These are phyloP conservation scores for Ferdinandea cuprea DNA, from an alignment of 2,888 invertebrate species.

Conservation along the genomic window DNA sequence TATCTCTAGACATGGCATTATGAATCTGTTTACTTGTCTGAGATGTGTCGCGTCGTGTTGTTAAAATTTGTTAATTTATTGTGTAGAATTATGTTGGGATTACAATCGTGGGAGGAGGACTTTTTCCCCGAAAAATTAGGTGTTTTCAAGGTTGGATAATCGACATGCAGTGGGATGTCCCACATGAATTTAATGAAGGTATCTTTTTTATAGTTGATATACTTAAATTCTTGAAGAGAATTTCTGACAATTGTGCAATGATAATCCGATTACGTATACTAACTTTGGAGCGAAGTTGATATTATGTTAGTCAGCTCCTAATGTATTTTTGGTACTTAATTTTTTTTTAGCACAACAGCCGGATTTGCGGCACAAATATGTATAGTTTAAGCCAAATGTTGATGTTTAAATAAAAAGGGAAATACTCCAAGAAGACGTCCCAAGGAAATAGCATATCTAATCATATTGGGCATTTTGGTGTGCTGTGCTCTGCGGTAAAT, in stretches of 20 bases:
- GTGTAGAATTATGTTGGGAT: neutral
- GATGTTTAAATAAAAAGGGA: neutral
- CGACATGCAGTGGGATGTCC: too few species aligned
- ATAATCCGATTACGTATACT: too few species aligned
- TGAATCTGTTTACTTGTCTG: constrained; percentile 30
- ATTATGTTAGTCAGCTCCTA: too few species aligned
- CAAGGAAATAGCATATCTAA: constrained; percentile 56
- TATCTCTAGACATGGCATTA: constrained; percentile 22
- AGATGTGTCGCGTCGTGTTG: constrained; percentile 9
- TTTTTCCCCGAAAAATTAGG: neutral
- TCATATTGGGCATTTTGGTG: constrained; percentile 50
- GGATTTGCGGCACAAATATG: constrained; percentile 24
- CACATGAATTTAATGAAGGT: too few species aligned
- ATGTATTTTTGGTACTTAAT: neutral
- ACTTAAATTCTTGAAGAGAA: too few species aligned
- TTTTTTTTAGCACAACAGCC: neutral
- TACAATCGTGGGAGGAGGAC: neutral
- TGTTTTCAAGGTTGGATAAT: neutral
- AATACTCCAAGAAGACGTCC: constrained; percentile 12
- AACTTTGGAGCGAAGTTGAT: too few species aligned
- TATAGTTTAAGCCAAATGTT: neutral
- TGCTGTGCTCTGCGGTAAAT: constrained; percentile 42
- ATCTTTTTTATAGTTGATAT: too few species aligned
- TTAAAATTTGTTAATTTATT: constrained; percentile 39
- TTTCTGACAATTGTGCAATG: too few species aligned